These are phyloP conservation scores for Callorhinus ursinus DNA, from an alignment of 2,113 vertebrate genomes.

Conservation along the genomic window DNA sequence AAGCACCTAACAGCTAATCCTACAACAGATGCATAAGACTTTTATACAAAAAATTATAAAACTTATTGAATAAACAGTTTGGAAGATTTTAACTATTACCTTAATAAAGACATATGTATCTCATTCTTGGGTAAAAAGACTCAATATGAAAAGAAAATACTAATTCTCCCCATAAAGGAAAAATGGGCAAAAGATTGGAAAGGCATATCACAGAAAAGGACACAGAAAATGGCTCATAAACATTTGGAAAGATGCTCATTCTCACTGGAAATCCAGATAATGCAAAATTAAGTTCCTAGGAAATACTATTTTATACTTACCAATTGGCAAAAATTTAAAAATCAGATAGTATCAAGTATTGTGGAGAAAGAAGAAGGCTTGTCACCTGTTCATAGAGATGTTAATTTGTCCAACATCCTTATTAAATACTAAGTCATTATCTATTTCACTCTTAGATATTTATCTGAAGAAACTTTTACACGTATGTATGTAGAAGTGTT, in stretches of 20 bases:
- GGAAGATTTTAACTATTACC: not conserved
- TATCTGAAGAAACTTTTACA: not conserved
- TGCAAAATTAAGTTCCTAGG: not conserved
- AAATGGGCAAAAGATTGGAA: not conserved
- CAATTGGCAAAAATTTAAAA: not conserved
- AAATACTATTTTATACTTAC: not conserved
- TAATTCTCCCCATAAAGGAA: not conserved
- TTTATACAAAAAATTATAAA: not conserved
- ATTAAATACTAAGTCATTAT: not conserved
- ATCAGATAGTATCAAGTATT: not conserved
- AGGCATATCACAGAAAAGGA: not conserved
- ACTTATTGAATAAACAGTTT: not conserved
- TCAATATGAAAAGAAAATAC: not conserved
- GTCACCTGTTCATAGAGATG: not conserved
- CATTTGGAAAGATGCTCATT: not conserved
- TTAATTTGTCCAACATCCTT: not conserved
- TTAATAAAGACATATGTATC: not conserved
- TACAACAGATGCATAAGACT: not conserved
- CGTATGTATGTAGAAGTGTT: not conserved
- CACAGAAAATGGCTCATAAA: not conserved
- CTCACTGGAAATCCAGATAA: not conserved
- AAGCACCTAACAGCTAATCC: not conserved
- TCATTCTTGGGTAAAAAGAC: not conserved
- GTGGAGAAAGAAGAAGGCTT: not conserved
- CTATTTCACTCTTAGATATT: not conserved